Conservation (phyloP, 2,113 vertebrate species). For the Trogon melanurus region DNA sequence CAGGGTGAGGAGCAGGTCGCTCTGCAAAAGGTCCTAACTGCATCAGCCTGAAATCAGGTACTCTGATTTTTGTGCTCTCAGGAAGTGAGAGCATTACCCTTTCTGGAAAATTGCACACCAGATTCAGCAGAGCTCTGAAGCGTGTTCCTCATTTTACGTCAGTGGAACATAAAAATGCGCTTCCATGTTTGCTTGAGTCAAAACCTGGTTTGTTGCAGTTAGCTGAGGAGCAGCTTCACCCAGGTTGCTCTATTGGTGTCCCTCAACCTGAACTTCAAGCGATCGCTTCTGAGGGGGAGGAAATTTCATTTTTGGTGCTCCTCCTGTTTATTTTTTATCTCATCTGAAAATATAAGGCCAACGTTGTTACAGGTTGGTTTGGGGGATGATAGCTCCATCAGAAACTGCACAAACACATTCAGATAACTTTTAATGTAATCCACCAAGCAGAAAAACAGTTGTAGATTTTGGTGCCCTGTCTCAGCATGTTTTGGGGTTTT, state of each 20-base stretch:
- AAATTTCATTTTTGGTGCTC: neutral
- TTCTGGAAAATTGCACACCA: neutral
- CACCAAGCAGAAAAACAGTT: neutral
- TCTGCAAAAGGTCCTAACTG: neutral
- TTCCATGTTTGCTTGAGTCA: neutral
- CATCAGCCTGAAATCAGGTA: neutral
- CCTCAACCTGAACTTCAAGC: neutral
- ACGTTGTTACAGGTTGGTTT: neutral
- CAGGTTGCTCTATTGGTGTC: accelerated
- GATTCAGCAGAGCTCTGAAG: neutral
- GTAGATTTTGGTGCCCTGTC: neutral
- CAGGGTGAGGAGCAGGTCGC: neutral
- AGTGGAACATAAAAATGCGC: neutral
- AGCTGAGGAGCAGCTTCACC: neutral
- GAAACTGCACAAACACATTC: neutral
- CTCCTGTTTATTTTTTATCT: neutral
- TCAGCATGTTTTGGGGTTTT: neutral
- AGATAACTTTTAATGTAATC: neutral
- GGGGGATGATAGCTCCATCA: neutral
- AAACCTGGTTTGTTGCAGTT: neutral
- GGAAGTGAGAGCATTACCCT: neutral
- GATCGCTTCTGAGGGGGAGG: neutral
- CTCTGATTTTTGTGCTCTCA: neutral
- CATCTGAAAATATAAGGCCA: neutral
- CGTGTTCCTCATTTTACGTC: neutral